Conservation (phyloP, 2,113 vertebrate genomes). For the Cyprinus carpio region DNA sequence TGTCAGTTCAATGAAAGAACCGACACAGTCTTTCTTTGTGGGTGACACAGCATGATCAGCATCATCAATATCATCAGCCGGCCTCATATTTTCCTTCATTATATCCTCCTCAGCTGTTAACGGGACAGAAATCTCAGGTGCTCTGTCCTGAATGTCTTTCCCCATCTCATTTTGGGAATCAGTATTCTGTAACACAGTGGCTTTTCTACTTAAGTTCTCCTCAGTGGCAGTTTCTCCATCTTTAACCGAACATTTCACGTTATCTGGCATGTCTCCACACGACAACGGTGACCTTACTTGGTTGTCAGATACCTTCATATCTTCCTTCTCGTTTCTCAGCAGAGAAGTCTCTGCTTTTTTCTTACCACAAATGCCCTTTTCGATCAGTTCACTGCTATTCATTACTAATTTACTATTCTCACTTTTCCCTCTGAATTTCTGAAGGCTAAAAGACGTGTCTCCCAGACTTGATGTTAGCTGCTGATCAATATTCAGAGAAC, state of each 20-base stretch:
- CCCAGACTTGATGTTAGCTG: background rate
- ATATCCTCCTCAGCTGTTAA: constrained; percentile 1
- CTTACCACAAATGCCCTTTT: background rate
- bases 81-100: background rate
- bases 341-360: background rate
- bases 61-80: background rate
- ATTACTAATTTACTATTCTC: background rate
- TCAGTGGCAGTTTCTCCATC: background rate
- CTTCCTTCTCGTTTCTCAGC: background rate
- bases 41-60: background rate
- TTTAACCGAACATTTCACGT: background rate
- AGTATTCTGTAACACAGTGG: background rate
- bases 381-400: background rate
- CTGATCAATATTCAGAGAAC: background rate
- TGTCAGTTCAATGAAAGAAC: background rate
- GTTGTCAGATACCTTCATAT: background rate
- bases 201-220: background rate
- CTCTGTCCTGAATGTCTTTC: background rate
- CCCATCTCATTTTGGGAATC: background rate
- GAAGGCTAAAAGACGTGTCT: background rate
- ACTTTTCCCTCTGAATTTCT: constrained; percentile 50
- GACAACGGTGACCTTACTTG: background rate
- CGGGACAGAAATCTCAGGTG: background rate
- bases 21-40: background rate
- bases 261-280: background rate